Conservation (phyloP, 2,888 invertebrate species). For the Tubulanus polymorphus region DNA sequence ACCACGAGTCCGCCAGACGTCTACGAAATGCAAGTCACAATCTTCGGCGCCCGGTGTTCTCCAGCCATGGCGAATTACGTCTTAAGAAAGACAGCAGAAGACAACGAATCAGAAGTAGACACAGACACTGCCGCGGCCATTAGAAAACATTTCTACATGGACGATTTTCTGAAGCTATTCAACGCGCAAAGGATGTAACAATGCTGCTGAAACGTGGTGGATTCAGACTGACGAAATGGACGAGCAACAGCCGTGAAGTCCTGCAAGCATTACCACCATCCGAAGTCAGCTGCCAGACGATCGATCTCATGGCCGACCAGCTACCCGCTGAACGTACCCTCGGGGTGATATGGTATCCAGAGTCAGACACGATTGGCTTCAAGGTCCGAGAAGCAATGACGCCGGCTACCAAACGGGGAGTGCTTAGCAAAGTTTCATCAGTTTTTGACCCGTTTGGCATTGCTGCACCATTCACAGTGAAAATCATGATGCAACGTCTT, state of each 20-base stretch:
- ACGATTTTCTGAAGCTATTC: constrained; percentile 6
- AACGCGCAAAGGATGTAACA: neutral
- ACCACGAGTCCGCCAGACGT: constrained; percentile 2
- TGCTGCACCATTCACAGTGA: constrained; percentile 1
- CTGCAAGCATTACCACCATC: neutral
- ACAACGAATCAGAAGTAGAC: neutral
- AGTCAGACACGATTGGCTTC: constrained; percentile 8
- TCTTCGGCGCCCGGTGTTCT: constrained; percentile 24
- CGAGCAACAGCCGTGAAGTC: neutral
- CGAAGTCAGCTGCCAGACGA: neutral
- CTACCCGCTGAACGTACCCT: constrained; percentile 2
- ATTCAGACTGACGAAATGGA: neutral
- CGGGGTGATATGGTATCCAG: constrained; percentile 3
- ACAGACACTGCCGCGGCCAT: neutral
- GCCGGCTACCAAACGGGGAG: constrained; percentile 6
- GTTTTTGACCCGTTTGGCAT: constrained; percentile 13
- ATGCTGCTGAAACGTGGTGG: neutral
- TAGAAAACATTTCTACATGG: constrained; percentile 1
- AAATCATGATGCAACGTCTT: constrained; percentile 6
- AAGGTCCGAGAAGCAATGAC: neutral
- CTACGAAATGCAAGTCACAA: constrained; percentile 18
- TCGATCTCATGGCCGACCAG: neutral
- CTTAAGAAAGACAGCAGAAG: neutral
- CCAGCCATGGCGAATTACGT: constrained; percentile 23
- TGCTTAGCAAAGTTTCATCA: constrained; percentile 4